Conservation (phyloP, 2,113 vertebrate genomes). For the Clarias macrocephalus region DNA sequence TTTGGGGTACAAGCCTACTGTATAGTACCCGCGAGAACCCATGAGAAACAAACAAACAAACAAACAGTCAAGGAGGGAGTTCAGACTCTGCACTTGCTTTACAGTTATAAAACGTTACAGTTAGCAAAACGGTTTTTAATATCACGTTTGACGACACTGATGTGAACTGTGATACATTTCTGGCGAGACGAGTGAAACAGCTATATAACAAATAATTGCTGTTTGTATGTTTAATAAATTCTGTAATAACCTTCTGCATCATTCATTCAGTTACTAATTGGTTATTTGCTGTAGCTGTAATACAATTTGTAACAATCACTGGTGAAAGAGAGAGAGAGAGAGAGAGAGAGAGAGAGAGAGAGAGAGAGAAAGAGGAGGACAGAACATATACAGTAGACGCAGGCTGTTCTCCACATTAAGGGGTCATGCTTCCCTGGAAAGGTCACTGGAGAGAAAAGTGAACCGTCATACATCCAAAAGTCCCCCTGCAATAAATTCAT, state of each 20-base stretch:
- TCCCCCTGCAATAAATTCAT: constrained; percentile 60
- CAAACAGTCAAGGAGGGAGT: background rate
- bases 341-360: background rate
- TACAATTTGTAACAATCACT: background rate
- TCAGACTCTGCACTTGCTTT: background rate
- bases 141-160: background rate
- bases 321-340: background rate
- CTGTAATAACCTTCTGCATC: background rate
- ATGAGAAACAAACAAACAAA: background rate
- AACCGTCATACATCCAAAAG: constrained; percentile 34
- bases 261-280: background rate
- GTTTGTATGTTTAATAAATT: background rate
- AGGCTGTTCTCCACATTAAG: constrained; percentile 16
- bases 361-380: background rate
- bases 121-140: background rate
- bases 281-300: background rate
- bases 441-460: constrained; percentile 29
- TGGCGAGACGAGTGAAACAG: background rate
- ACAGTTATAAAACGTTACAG: background rate
- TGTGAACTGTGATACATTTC: background rate
- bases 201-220: background rate
- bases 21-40: background rate
- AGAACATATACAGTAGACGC: constrained; percentile 18
- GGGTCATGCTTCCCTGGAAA: constrained; percentile 14
- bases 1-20: background rate